These are phyloP conservation scores for Dryobotodes eremita DNA, from an alignment of 2,888 invertebrate genomes.

Conservation along the genomic window DNA sequence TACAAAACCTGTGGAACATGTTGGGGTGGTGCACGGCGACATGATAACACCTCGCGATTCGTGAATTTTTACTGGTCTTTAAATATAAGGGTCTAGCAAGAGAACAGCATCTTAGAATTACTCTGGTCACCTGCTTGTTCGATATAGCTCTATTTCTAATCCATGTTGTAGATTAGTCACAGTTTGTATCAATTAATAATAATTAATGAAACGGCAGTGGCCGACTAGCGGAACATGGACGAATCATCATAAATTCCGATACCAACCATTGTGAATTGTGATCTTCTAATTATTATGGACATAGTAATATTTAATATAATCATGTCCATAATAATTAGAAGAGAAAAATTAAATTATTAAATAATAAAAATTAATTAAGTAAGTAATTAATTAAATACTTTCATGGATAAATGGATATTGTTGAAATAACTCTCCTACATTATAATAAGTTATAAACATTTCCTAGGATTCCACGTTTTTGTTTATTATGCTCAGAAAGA, in stretches of 20 bases:
- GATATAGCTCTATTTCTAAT: neutral
- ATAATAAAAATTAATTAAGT: no score
- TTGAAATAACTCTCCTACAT: neutral
- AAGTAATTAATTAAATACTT: neutral
- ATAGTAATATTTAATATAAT: slow-evolving; percentile 2
- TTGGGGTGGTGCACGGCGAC: slow-evolving; percentile 47
- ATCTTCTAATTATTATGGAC: neutral
- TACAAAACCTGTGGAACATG: slow-evolving; percentile 61
- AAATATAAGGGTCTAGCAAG: neutral
- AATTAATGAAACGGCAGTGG: slow-evolving; percentile 5
- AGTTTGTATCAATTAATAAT: slow-evolving; percentile 21
- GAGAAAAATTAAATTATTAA: no score
- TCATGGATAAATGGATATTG: neutral
- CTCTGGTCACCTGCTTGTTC: neutral
- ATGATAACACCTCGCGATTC: slow-evolving; percentile 52
- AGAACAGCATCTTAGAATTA: slow-evolving; percentile 6
- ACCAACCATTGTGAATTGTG: slow-evolving; percentile 22
- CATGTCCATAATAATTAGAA: no score
- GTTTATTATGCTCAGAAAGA: slow-evolving; percentile 9
- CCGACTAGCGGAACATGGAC: slow-evolving; percentile 1
- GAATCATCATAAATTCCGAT: slow-evolving; percentile 29
- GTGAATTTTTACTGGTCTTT: slow-evolving; percentile 13
- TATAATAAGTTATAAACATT: slow-evolving; percentile 10
- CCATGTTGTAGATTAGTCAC: slow-evolving; percentile 10
- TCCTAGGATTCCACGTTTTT: neutral